phyloP scores from a whole-genome alignment of 1,140 invertebrate genomes.

The Luehdorfia chinensis region DNA sequence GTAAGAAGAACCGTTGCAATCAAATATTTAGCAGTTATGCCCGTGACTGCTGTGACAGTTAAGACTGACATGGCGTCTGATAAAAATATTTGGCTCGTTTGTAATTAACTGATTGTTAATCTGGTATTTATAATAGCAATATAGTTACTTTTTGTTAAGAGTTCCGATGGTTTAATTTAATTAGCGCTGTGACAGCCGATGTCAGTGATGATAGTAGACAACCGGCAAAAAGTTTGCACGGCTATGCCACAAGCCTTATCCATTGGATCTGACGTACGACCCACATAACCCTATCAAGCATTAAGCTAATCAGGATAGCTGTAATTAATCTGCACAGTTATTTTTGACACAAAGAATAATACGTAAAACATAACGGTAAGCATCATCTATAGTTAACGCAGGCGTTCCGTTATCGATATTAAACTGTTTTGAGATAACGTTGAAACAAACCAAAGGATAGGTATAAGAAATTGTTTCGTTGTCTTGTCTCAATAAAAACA shows the following conservation, averaged over 20 bases:
- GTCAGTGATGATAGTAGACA: conserved; percentile 35
- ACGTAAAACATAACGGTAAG: conserved; percentile 39
- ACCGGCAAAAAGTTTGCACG: conserved; percentile 40
- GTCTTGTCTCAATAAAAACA: conserved; percentile 14
- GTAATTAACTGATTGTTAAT: conserved; percentile 24
- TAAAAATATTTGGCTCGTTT: conserved; percentile 11
- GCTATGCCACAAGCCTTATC: conserved; percentile 30
- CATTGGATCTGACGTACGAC: conserved; percentile 42
- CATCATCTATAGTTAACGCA: conserved; percentile 13
- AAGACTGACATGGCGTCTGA: conserved; percentile 13
- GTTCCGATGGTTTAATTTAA: conserved; percentile 50
- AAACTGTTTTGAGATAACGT: conserved; percentile 1
- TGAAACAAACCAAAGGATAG: conserved; percentile 5
- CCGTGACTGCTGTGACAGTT: conserved; percentile 10
- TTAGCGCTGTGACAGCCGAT: conserved; percentile 53
- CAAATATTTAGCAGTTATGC: too few relatives aligned
- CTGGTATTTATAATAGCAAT: conserved; percentile 28
- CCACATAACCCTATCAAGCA: conserved; percentile 43
- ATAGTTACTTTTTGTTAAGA: conserved; percentile 38
- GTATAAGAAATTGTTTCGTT: conserved; percentile 9
- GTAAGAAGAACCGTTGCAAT: too few relatives aligned
- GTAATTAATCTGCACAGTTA: conserved; percentile 66
- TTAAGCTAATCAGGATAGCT: conserved; percentile 52
- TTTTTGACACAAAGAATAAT: conserved; percentile 39
- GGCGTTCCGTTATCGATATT: conserved; percentile 14